Conservation (phyloP, 2,113 vertebrate genomes). For the Gymnarchus niloticus region DNA sequence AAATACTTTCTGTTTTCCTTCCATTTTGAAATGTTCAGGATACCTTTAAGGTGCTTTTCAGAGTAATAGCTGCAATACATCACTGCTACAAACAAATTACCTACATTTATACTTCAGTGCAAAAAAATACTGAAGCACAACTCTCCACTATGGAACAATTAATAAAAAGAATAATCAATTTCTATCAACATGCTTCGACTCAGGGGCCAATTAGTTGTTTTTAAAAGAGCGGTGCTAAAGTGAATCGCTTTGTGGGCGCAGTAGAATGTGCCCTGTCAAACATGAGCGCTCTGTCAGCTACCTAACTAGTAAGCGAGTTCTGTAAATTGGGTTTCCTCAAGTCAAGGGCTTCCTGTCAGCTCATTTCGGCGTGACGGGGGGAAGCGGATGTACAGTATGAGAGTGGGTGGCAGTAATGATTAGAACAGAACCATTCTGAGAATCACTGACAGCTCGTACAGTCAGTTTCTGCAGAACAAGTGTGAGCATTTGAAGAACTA, state of each 20-base stretch:
- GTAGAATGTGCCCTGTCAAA: slow-evolving; percentile 35
- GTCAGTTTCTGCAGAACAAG: not conserved
- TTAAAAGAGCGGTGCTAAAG: slow-evolving; percentile 32
- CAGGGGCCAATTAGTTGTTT: slow-evolving; percentile 58
- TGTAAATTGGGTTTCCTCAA: slow-evolving; percentile 29
- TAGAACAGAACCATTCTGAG: slow-evolving; percentile 11
- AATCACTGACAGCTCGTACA: not conserved
- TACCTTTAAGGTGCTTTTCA: not conserved
- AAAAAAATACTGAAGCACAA: not conserved
- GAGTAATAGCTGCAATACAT: not conserved
- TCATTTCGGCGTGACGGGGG: slow-evolving; percentile 36
- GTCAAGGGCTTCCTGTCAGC: slow-evolving; percentile 27
- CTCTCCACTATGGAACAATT: slow-evolving; percentile 46
- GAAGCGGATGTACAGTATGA: slow-evolving; percentile 14
- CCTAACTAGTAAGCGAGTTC: slow-evolving; percentile 30
- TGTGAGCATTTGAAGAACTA: not conserved
- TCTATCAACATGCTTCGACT: slow-evolving; percentile 48
- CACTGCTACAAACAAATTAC: not conserved
- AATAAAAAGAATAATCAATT: slow-evolving; percentile 43
- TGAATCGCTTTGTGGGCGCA: slow-evolving; percentile 24
- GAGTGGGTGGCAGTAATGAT: slow-evolving; percentile 20
- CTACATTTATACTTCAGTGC: slow-evolving; percentile 1
- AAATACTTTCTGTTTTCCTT: not conserved
- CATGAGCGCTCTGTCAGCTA: slow-evolving; percentile 22
- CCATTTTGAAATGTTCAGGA: slow-evolving; percentile 5